Evolutionary conservation across 2,113 vertebrate species (phyloP).

Genomic region (Dicerorhinus sumatrensis): DNA sequence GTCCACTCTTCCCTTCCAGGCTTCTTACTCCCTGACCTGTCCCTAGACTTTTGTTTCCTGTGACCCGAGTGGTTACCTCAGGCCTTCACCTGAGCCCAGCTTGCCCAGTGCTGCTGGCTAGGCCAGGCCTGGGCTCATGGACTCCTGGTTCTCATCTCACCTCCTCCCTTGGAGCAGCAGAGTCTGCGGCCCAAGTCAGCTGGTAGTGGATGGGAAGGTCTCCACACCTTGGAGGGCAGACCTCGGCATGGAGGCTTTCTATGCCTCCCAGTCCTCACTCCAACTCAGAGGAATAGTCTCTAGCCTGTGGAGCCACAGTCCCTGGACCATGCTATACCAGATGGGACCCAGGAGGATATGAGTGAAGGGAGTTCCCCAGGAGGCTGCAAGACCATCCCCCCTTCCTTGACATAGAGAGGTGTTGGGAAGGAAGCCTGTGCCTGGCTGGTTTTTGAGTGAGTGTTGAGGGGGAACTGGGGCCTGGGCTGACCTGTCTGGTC

Average conservation of each 20-base stretch:
- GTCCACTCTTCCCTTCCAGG: background rate
- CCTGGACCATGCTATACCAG: background rate
- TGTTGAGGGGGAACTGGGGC: background rate
- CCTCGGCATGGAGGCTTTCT: background rate
- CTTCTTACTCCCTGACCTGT: background rate
- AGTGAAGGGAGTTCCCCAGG: background rate
- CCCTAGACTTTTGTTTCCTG: slow-evolving; percentile 11
- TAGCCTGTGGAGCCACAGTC: background rate
- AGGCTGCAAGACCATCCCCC: background rate
- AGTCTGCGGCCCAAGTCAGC: background rate
- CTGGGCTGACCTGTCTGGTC: slow-evolving; percentile 28
- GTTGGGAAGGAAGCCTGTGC: background rate
- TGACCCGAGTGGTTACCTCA: background rate
- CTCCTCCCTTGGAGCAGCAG: background rate
- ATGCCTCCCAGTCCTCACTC: background rate
- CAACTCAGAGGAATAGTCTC: background rate
- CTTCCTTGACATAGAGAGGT: background rate
- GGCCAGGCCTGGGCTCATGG: background rate
- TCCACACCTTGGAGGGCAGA: background rate
- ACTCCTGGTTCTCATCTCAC: background rate
- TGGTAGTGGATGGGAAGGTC: background rate
- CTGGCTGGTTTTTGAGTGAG: background rate
- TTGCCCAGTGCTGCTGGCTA: background rate
- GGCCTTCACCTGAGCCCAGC: background rate
- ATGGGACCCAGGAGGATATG: background rate